A percentile compares a stretch with the other conserved stretches of the same genome.
Evolutionary conservation across 2,113 vertebrate species (phyloP).

Genomic region (Chrysochloris asiatica): DNA sequence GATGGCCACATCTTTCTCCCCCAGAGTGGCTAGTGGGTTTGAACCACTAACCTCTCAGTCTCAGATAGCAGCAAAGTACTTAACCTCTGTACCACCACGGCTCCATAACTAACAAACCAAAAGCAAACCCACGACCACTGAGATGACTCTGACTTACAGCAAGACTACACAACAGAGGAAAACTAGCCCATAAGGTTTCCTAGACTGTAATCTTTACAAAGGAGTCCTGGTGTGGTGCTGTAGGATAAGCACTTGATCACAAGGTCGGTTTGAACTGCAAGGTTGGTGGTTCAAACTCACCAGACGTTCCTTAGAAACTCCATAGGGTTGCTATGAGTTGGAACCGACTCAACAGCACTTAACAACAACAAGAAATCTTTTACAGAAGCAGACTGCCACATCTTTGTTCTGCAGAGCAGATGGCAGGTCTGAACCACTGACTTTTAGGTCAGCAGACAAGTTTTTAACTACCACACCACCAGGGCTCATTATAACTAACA

Average conservation of each 20-base stretch:
- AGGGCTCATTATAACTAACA: not conserved
- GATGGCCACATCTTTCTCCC: not conserved
- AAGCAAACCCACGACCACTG: not conserved
- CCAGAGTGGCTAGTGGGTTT: not conserved
- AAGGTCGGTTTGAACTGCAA: not conserved
- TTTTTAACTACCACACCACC: not conserved
- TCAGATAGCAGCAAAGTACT: not conserved
- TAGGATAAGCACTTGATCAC: too few relatives aligned
- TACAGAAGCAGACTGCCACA: too few relatives aligned
- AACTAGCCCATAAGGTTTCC: not conserved
- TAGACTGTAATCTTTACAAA: not conserved
- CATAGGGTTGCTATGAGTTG: too few relatives aligned
- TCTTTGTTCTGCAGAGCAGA: too few relatives aligned
- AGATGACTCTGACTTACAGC: not conserved
- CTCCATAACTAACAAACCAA: not conserved
- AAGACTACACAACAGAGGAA: not conserved
- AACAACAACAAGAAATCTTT: too few relatives aligned
- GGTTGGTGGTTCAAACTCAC: too few relatives aligned
- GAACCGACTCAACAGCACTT: too few relatives aligned
- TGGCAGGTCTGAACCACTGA: not conserved
- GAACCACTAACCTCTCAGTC: not conserved
- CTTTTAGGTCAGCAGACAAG: not conserved
- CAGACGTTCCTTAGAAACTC: too few relatives aligned
- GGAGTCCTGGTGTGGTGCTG: too few relatives aligned
- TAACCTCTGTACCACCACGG: not conserved